Percentiles rank a stretch among this genome's conserved stretches.
These are phyloP conservation scores for Peromyscus polionotus DNA, from an alignment of 2,113 vertebrate genomes.

Conservation along the genomic window DNA sequence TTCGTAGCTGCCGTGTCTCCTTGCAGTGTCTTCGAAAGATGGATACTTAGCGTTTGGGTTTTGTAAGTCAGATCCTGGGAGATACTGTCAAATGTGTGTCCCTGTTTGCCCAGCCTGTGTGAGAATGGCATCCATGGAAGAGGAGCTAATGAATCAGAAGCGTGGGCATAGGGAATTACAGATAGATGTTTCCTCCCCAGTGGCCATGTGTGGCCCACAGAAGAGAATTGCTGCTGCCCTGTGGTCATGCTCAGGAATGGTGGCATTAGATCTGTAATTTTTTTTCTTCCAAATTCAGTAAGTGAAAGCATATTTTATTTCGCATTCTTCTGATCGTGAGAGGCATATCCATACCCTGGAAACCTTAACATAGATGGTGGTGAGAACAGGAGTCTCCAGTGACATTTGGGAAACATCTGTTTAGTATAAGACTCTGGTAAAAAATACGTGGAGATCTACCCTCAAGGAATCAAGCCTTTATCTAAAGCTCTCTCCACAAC, in stretches of 20 bases:
- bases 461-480: not conserved
- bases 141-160: not conserved
- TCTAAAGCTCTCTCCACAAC: not conserved
- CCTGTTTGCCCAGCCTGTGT: not conserved
- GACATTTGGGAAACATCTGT: not conserved
- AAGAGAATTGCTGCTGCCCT: not conserved
- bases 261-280: not conserved
- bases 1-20: not conserved
- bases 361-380: not conserved
- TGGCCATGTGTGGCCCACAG: not conserved
- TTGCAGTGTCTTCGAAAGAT: not conserved
- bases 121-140: not conserved
- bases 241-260: not conserved
- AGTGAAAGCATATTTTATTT: not conserved
- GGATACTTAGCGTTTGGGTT: not conserved
- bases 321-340: not conserved
- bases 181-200: not conserved
- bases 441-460: not conserved
- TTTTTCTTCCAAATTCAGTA: not conserved
- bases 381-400: not conserved
- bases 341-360: not conserved
- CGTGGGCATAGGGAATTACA: not conserved
- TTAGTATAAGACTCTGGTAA: not conserved
- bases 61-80: not conserved
- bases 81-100: not conserved